These are phyloP conservation scores for Cyrtodaria siliqua DNA, from an alignment of 2,888 invertebrate genomes.

Conservation along the genomic window DNA sequence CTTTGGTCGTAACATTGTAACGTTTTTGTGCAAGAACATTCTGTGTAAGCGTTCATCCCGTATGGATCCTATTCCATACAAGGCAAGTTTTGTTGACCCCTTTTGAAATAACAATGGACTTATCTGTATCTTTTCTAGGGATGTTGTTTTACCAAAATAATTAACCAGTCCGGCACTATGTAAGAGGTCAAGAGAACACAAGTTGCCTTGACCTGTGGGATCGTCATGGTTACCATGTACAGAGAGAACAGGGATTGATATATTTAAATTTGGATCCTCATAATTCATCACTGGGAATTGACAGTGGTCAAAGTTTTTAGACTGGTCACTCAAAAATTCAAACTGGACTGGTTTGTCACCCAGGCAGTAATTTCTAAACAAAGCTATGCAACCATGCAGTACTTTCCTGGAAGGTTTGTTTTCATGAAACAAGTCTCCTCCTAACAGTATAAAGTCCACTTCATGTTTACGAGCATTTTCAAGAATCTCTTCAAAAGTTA, in stretches of 20 bases:
- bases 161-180: constrained; percentile 94
- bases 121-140: constrained; percentile 89
- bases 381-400: constrained; percentile 88
- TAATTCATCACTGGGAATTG: constrained; percentile 93
- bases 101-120: constrained; percentile 93
- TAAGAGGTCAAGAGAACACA: constrained; percentile 95
- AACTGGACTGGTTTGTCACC: constrained; percentile 89
- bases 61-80: constrained; percentile 97
- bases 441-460: constrained; percentile 94
- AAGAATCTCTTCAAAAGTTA: constrained; percentile 97
- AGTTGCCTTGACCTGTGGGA: constrained; percentile 88
- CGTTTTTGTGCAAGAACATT: constrained; percentile 84
- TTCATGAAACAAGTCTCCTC: constrained; percentile 98
- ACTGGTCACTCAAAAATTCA: constrained; percentile 95
- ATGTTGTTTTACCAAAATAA: constrained; percentile 97
- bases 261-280: constrained; percentile 97
- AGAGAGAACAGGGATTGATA: constrained; percentile 95
- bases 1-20: constrained; percentile 89
- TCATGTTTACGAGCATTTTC: constrained; percentile 90
- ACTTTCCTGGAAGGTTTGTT: constrained; percentile 94
- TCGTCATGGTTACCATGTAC: constrained; percentile 99
- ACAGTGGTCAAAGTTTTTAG: constrained; percentile 91
- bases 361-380: constrained; percentile 91
- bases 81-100: constrained; percentile 92
- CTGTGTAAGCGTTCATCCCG: constrained; percentile 94